Evolutionary conservation across 2,888 invertebrate genomes (phyloP).

Genomic region (Leptothorax acervorum): DNA sequence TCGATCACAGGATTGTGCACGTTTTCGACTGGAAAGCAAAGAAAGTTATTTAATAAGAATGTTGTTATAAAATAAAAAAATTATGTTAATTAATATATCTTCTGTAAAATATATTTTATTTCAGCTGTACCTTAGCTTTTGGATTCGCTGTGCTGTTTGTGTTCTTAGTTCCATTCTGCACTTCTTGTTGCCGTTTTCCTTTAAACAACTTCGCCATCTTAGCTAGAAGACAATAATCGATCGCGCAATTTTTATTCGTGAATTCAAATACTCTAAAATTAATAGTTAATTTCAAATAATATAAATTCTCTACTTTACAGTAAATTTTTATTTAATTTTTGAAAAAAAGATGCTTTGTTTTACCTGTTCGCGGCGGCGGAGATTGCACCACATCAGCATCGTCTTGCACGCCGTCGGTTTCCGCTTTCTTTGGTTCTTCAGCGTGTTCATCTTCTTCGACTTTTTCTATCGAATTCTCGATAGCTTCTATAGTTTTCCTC

Average conservation of each 20-base stretch:
- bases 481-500: slow-evolving; percentile 72
- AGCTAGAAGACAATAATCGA: slow-evolving; percentile 63
- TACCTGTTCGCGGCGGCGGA: slow-evolving; percentile 74
- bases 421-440: slow-evolving; percentile 80
- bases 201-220: slow-evolving; percentile 80
- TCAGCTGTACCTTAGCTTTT: slow-evolving; percentile 77
- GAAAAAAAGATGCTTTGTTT: not conserved
- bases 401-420: slow-evolving; percentile 83
- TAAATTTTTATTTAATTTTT: not conserved
- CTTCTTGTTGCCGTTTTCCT: slow-evolving; percentile 71
- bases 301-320: not conserved
- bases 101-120: slow-evolving; percentile 21
- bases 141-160: slow-evolving; percentile 57
- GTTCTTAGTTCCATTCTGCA: slow-evolving; percentile 78
- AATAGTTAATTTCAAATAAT: not conserved
- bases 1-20: slow-evolving; percentile 78
- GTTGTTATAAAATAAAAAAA: not conserved
- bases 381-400: slow-evolving; percentile 80
- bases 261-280: not conserved
- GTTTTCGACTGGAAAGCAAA: slow-evolving; percentile 78
- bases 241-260: not conserved
- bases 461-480: slow-evolving; percentile 63
- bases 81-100: not conserved
- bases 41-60: slow-evolving; percentile 26
- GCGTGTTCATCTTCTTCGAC: slow-evolving; percentile 83